Percentiles rank a stretch among this genome's conserved stretches.
Evolutionary conservation across 2,113 vertebrate genomes (phyloP).

Genomic region (Buteo buteo): DNA sequence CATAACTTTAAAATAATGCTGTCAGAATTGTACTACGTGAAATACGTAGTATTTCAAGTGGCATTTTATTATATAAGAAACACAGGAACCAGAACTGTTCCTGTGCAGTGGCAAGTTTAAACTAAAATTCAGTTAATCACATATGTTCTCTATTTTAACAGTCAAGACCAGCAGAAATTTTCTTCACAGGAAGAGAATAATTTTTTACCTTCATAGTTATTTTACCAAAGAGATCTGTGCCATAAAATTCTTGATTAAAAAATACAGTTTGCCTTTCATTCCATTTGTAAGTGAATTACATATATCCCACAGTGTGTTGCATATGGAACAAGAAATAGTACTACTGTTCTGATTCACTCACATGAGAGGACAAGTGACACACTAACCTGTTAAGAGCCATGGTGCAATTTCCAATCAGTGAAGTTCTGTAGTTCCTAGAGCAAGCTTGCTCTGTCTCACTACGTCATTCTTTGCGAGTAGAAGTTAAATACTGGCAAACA

Average conservation of each 20-base stretch:
- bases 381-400: accelerated
- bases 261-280: neutral
- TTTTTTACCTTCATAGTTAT: neutral
- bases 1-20: neutral
- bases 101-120: neutral
- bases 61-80: neutral
- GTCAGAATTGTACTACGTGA: neutral
- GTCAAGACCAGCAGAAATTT: neutral
- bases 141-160: neutral
- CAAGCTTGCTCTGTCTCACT: neutral
- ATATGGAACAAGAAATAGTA: neutral
- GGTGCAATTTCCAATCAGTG: neutral
- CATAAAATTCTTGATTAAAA: neutral
- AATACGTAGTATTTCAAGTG: too few species aligned
- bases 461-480: neutral
- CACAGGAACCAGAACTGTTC: neutral
- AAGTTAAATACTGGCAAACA: neutral
- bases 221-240: neutral
- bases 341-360: neutral
- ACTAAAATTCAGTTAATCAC: neutral
- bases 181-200: neutral
- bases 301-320: accelerated
- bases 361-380: accelerated
- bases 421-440: neutral
- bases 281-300: neutral